Percentiles rank a stretch among this genome's conserved stretches.
These are phyloP conservation scores for Dinothrombium tinctorium DNA, from an alignment of 1,140 invertebrate species.

Conservation along the genomic window DNA sequence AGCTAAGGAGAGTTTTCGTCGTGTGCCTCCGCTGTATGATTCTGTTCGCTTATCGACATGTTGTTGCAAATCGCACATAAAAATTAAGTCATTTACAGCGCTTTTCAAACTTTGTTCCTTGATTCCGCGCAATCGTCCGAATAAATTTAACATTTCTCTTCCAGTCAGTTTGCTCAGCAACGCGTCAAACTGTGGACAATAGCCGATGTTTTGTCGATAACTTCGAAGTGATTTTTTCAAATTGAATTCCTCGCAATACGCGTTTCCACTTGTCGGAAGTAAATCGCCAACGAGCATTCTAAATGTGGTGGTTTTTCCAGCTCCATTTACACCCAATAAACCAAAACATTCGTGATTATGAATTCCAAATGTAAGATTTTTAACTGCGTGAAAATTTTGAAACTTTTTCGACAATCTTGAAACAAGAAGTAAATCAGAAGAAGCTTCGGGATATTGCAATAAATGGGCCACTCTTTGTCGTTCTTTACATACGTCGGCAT, in stretches of 20 bases:
- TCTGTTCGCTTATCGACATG: neutral
- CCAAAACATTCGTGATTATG: conserved; percentile 27
- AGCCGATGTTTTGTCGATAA: conserved; percentile 23
- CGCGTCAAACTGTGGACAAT: conserved; percentile 42
- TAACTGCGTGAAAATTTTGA: conserved; percentile 14
- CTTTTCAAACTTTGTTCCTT: neutral
- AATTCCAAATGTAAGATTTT: conserved; percentile 15
- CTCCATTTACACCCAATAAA: conserved; percentile 24
- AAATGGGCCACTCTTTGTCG: neutral
- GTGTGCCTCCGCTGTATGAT: conserved; percentile 25
- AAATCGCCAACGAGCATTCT: conserved; percentile 21
- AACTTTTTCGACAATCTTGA: conserved; percentile 13
- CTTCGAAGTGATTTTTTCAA: conserved; percentile 29
- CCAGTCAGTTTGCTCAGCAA: conserved; percentile 54
- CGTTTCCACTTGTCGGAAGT: conserved; percentile 18
- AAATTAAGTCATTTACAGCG: neutral
- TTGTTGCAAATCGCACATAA: neutral
- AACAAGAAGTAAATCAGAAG: conserved; percentile 11
- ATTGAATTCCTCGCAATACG: conserved; percentile 10
- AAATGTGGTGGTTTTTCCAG: conserved; percentile 22
- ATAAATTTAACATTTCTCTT: neutral
- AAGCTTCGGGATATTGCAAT: neutral
- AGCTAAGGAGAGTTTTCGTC: conserved; percentile 29
- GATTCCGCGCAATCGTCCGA: neutral
- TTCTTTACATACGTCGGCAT: conserved; percentile 9